These are phyloP conservation scores for Micronycteris hirsuta DNA, from an alignment of 2,113 vertebrate species.

Conservation along the genomic window DNA sequence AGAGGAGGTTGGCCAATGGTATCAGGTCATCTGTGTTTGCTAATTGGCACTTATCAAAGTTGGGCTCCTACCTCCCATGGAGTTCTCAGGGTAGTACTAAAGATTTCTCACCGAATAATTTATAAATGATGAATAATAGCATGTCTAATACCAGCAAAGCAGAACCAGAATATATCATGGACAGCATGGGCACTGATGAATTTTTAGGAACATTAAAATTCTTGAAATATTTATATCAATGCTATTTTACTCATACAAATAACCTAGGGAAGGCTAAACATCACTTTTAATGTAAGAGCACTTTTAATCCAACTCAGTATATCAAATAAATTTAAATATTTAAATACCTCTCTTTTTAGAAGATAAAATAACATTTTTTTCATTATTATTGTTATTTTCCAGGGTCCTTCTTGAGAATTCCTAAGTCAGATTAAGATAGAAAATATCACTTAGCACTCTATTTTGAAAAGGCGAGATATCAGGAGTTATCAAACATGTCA, in stretches of 20 bases:
- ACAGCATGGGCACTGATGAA: not conserved
- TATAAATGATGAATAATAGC: not conserved
- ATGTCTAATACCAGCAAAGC: not conserved
- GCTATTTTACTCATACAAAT: not conserved
- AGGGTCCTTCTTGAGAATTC: not conserved
- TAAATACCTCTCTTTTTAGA: not conserved
- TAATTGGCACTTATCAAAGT: not conserved
- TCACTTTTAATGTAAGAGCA: not conserved
- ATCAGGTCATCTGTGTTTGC: not conserved
- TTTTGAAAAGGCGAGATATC: not conserved
- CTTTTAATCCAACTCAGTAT: not conserved
- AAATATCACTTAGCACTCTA: not conserved
- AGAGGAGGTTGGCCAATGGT: not conserved
- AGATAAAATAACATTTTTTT: not conserved
- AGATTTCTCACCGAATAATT: not conserved
- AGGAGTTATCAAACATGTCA: not conserved
- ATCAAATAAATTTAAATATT: not conserved
- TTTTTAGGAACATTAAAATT: not conserved
- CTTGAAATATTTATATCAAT: not conserved
- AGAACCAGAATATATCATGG: not conserved
- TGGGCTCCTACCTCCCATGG: not conserved
- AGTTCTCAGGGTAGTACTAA: not conserved
- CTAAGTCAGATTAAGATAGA: not conserved
- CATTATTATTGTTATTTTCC: not conserved
- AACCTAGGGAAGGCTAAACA: not conserved